Evolutionary conservation across 2,888 invertebrate species (phyloP), one percentile per base, ranked within the genome.

Genomic region (Folsomia candida): DNA sequence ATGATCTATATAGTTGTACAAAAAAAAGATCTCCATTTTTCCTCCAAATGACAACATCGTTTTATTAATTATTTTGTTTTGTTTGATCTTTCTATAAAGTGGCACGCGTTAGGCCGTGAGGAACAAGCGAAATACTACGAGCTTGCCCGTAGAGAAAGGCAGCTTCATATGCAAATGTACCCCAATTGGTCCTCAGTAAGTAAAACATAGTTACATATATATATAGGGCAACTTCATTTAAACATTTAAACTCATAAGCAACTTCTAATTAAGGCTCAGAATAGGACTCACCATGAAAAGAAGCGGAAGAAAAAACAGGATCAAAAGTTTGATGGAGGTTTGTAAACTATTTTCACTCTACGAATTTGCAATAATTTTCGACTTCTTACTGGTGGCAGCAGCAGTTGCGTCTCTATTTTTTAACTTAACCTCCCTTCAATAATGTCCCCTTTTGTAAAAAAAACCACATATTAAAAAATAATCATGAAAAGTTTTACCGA

Each of bases 61-160:
- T 71, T 24, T 67, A 62, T 70, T 73, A 54, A 70, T 57, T 61
- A 68, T 58, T 28, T 58, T 54, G 28, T 72, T 70, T 72, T 73
- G 28, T 69, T 51, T 73, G 59, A 67, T 70, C 58, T 60, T 67
- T 67, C 57, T 74, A 84, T 86, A 81, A 87, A 97, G 96, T 99
- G 99, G 99, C 99, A 99, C 89, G 95, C 96, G 86, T 90, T 99
- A 89, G 94, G 95, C 86, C 92, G 96, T 87, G 94, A 95, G 87
- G 97, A 98, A 88, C 97, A 98, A 88, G 93, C 95, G 87, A 97
- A 97, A 89, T 97, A 98, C 91, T 97, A 97, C 89, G 97, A 97
- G 87, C 89, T 96, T 91, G 97, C 97, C 84, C 90, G 95, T 85
- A 92, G 95, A 87, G 97, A 97, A 88, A 91, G 97, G 86, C 96